These are phyloP conservation scores for Globia sparganii DNA, from an alignment of 2,888 invertebrate species.

Conservation along the genomic window DNA sequence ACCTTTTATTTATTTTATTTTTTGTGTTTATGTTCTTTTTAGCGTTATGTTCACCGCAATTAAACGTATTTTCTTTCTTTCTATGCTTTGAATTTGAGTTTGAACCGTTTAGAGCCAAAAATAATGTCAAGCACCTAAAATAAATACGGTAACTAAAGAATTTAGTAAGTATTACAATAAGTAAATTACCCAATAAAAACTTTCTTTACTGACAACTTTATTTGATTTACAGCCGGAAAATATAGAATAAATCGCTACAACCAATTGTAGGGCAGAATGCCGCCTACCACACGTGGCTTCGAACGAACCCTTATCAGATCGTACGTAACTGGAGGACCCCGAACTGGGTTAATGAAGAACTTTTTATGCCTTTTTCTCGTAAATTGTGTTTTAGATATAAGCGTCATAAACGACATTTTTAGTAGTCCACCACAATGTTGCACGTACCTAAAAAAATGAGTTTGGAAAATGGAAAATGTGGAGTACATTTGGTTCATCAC, in stretches of 20 bases:
- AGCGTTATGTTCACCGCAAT: too few species aligned
- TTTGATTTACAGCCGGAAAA: slow-evolving; percentile 49
- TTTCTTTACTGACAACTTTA: slow-evolving; percentile 11
- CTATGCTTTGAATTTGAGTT: too few species aligned
- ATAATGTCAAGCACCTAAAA: too few species aligned
- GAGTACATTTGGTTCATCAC: not conserved
- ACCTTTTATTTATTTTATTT: too few species aligned
- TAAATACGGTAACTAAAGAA: not conserved
- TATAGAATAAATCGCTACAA: slow-evolving; percentile 47
- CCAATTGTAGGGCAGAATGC: slow-evolving; percentile 59
- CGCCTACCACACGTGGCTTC: slow-evolving; percentile 56
- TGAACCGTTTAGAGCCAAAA: too few species aligned
- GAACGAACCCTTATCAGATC: slow-evolving; percentile 85
- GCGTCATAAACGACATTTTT: slow-evolving; percentile 22
- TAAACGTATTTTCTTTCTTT: too few species aligned
- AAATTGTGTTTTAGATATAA: slow-evolving; percentile 55
- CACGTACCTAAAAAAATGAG: not conserved
- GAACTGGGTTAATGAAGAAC: slow-evolving; percentile 87
- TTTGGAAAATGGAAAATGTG: not conserved
- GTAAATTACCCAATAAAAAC: not conserved
- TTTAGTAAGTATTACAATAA: not conserved
- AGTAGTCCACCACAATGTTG: not conserved
- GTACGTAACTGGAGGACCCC: slow-evolving; percentile 78
- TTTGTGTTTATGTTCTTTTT: too few species aligned
- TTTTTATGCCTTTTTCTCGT: slow-evolving; percentile 73